phyloP scores from a whole-genome alignment of 2,797 vertebrate species.

The Acanthurus tractus region DNA sequence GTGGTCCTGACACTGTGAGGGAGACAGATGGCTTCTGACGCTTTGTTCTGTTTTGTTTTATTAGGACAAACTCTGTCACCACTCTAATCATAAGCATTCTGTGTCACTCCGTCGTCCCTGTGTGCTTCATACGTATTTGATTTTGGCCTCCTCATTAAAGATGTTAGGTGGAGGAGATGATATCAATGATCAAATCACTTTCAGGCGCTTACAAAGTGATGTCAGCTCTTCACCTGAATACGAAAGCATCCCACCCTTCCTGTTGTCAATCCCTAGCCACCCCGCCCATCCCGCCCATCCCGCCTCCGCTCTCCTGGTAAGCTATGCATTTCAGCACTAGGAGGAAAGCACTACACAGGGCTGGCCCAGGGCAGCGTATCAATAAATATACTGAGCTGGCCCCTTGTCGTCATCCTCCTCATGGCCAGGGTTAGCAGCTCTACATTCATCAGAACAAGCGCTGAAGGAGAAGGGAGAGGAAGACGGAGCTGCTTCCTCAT shows the following conservation, averaged over 20 bases:
- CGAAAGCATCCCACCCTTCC: slow-evolving; percentile 56
- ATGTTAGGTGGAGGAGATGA: slow-evolving; percentile 64
- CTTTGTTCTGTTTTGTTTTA: not conserved
- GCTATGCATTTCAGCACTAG: slow-evolving; percentile 96
- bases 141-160: slow-evolving; percentile 73
- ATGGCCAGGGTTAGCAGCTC: slow-evolving; percentile 78
- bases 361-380: slow-evolving; percentile 71
- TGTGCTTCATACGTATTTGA: slow-evolving; percentile 56
- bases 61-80: slow-evolving; percentile 38
- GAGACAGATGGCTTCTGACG: slow-evolving; percentile 31
- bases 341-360: slow-evolving; percentile 94
- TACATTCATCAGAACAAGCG: slow-evolving; percentile 87
- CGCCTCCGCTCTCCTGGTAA: slow-evolving; percentile 61
- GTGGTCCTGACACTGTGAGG: slow-evolving; percentile 38
- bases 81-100: slow-evolving; percentile 48
- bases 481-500: slow-evolving; percentile 88
- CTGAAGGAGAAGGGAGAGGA: slow-evolving; percentile 87
- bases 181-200: slow-evolving; percentile 77
- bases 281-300: not conserved
- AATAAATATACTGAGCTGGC: slow-evolving; percentile 77
- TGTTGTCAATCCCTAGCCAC: slow-evolving; percentile 24
- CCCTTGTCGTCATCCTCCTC: slow-evolving; percentile 88
- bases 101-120: slow-evolving; percentile 22
- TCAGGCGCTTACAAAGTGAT: slow-evolving; percentile 72
- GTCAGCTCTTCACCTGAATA: slow-evolving; percentile 75